Conservation (phyloP, 2,888 invertebrate species). For the Pomacea canaliculata region DNA sequence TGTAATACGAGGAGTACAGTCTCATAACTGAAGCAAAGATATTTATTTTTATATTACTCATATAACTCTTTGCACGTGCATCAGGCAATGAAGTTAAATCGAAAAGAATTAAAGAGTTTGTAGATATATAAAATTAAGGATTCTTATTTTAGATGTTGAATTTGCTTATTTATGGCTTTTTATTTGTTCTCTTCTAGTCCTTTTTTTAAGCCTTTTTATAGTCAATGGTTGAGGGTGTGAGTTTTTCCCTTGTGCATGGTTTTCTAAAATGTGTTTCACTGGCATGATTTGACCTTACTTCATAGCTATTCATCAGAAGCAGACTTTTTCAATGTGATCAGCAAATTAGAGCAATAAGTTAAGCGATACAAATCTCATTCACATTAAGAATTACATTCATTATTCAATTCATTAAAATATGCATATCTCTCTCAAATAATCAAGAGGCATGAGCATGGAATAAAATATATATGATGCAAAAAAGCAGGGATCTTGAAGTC, state of each 20-base stretch:
- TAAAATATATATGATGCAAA: no score
- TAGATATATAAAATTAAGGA: background rate
- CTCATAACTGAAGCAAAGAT: no score
- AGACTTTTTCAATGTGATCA: background rate
- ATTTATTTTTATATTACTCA: no score
- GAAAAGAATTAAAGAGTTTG: no score
- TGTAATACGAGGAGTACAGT: no score
- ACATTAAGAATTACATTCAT: background rate
- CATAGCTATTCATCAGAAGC: background rate
- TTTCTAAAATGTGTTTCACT: background rate
- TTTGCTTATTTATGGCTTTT: background rate
- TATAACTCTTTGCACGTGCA: no score
- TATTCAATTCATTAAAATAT: background rate
- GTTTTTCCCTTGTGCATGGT: background rate
- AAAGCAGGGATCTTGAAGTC: no score
- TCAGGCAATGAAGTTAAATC: no score
- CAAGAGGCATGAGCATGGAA: no score
- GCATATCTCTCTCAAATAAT: no score
- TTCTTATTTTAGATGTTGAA: background rate
- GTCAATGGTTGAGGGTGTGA: no score
- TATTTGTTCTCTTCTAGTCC: background rate
- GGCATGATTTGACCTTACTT: no score
- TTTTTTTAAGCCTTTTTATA: background rate
- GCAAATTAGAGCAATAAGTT: background rate
- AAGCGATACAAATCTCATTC: background rate